A percentile compares a stretch with the other conserved stretches of the same genome.
These are phyloP conservation scores for Chelon auratus DNA, from an alignment of 2,797 vertebrate genomes.

Conservation along the genomic window DNA sequence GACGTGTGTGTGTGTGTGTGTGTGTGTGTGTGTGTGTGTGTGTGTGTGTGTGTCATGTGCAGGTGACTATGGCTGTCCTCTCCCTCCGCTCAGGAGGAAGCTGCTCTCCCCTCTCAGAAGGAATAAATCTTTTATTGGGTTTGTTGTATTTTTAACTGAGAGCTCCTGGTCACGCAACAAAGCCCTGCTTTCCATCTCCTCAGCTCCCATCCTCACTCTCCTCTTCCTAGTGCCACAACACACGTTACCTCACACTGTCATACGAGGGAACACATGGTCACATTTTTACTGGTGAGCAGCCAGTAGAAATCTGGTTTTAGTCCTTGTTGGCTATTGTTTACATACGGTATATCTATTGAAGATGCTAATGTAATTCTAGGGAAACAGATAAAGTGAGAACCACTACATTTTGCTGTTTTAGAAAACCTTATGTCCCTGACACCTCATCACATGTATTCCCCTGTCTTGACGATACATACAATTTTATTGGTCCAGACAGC, in stretches of 20 bases:
- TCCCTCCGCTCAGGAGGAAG: conserved; percentile 74
- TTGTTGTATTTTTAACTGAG: conserved; percentile 87
- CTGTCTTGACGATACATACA: conserved; percentile 35
- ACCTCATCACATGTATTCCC: conserved; percentile 23
- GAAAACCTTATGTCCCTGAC: conserved; percentile 3
- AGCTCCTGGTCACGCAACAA: conserved; percentile 83
- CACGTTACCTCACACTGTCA: conserved; percentile 47
- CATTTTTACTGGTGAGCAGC: conserved; percentile 31
- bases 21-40: conserved; percentile 20
- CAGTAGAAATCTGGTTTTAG: not conserved
- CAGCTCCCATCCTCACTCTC: conserved; percentile 39
- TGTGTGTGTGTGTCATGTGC: conserved; percentile 46
- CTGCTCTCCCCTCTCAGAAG: conserved; percentile 82
- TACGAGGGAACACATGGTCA: conserved; percentile 44
- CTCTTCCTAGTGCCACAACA: conserved; percentile 37
- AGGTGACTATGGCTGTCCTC: conserved; percentile 78
- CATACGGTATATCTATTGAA: too few relatives aligned
- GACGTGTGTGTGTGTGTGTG: conserved; percentile 22
- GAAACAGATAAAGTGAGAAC: too few relatives aligned
- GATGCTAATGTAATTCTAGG: too few relatives aligned
- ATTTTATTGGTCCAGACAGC: conserved; percentile 46
- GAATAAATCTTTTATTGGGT: conserved; percentile 90
- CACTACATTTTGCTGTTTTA: conserved; percentile 24
- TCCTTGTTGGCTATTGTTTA: not conserved
- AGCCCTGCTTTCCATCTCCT: conserved; percentile 48